Conservation (phyloP, 2,113 vertebrate genomes). For the Oreocharis arfaki region DNA sequence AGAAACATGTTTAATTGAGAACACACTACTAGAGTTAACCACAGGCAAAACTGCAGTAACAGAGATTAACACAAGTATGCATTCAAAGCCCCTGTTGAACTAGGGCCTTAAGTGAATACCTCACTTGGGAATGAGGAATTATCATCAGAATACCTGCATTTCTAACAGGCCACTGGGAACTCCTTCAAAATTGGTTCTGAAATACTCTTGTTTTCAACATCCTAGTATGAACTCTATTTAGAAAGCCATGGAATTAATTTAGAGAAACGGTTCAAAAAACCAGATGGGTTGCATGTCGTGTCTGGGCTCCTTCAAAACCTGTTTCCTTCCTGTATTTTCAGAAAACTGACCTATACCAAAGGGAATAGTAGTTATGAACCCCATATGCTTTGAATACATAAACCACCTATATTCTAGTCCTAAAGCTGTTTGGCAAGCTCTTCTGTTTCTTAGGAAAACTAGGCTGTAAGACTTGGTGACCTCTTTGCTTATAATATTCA, state of each 20-base stretch:
- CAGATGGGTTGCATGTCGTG: neutral
- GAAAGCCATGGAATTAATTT: slow-evolving; percentile 27
- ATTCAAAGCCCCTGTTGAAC: neutral
- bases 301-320: neutral
- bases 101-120: neutral
- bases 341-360: neutral
- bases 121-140: neutral
- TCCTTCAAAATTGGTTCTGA: neutral
- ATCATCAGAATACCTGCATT: neutral
- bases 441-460: neutral
- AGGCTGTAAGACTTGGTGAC: neutral
- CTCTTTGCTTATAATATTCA: slow-evolving; percentile 9
- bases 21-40: slow-evolving; percentile 10
- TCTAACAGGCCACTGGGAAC: neutral
- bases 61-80: neutral
- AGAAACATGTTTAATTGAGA: slow-evolving; percentile 16
- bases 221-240: neutral
- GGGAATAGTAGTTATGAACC: neutral
- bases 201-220: slow-evolving; percentile 23
- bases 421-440: neutral
- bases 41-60: neutral
- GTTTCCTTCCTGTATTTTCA: neutral
- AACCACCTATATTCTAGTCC: neutral
- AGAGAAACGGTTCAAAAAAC: slow-evolving; percentile 15
- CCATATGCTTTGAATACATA: neutral